These are phyloP conservation scores for Myiozetetes cayanensis DNA, from an alignment of 2,113 vertebrate species.

Conservation along the genomic window DNA sequence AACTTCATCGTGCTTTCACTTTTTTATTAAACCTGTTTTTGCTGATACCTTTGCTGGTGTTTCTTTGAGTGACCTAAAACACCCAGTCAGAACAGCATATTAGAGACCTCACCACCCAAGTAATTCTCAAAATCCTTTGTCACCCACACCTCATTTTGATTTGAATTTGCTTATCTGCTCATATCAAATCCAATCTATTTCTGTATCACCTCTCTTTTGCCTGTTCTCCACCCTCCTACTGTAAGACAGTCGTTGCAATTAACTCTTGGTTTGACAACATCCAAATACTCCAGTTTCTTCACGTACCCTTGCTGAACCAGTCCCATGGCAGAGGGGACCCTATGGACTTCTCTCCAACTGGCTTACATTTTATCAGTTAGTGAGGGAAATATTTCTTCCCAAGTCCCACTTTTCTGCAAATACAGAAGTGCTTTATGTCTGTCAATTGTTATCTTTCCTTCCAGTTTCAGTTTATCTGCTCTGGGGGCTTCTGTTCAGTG, in stretches of 20 bases:
- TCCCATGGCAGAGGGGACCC: not conserved
- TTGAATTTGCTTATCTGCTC: not conserved
- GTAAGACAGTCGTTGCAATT: not conserved
- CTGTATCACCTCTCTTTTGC: not conserved
- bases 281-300: not conserved
- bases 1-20: accelerated
- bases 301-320: not conserved
- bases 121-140: not conserved
- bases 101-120: not conserved
- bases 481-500: not conserved
- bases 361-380: not conserved
- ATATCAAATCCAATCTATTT: not conserved
- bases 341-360: not conserved
- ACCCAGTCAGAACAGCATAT: not conserved
- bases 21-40: not conserved
- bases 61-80: not conserved
- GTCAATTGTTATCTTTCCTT: not conserved
- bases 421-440: not conserved
- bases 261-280: not conserved
- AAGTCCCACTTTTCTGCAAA: not conserved
- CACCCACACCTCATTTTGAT: not conserved
- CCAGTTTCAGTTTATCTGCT: not conserved
- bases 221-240: not conserved
- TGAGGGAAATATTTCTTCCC: not conserved
- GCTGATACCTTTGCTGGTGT: not conserved